These are phyloP conservation scores for Rhyacophila brunnea DNA, from an alignment of 1,140 invertebrate species.

Conservation along the genomic window DNA sequence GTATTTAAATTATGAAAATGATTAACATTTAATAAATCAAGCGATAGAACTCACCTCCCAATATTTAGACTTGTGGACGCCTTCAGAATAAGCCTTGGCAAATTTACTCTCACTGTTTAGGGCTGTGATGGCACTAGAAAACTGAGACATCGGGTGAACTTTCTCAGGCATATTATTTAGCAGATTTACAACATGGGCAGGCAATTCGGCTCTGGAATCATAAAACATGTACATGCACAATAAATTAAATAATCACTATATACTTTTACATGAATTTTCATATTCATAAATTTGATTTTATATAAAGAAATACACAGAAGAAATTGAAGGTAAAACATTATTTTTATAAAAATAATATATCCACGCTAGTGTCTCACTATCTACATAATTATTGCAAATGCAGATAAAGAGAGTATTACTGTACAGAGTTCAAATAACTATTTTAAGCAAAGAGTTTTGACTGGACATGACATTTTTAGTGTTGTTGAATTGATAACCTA, in stretches of 20 bases:
- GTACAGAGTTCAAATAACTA: no score
- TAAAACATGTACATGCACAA: not conserved
- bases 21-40: not conserved
- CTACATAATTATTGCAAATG: no score
- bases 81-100: constrained; percentile 85
- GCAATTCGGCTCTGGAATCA: constrained; percentile 62
- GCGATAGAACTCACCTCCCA: constrained; percentile 61
- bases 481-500: no score
- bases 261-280: not conserved
- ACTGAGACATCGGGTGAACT: constrained; percentile 95
- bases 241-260: not conserved
- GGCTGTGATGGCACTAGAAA: constrained; percentile 87
- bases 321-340: not conserved
- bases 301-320: not conserved
- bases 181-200: constrained; percentile 90
- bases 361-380: no score
- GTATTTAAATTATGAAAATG: no score
- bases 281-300: not conserved
- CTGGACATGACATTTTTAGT: no score
- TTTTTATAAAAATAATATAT: no score
- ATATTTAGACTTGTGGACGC: constrained; percentile 82
- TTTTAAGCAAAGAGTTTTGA: no score
- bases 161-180: constrained; percentile 93
- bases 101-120: constrained; percentile 94
- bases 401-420: no score